A percentile compares a stretch with the other conserved stretches of the same genome.
phyloP scores from a whole-genome alignment of 2,113 vertebrate species.

The Nipponia nippon region DNA sequence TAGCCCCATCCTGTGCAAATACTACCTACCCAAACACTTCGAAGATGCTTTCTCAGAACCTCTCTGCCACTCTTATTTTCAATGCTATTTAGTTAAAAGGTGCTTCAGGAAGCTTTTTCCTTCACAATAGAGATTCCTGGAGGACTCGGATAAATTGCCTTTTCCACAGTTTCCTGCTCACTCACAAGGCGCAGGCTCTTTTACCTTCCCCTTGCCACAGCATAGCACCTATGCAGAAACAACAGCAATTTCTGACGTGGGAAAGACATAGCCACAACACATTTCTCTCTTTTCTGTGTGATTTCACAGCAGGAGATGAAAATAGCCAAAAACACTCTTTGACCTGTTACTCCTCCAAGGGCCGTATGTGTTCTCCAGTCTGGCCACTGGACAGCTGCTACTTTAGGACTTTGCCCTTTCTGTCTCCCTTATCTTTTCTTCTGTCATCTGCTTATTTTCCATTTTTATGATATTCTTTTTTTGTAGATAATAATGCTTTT shows the following conservation, averaged over 20 bases:
- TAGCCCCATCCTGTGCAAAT: not conserved
- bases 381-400: not conserved
- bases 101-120: not conserved
- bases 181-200: not conserved
- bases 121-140: not conserved
- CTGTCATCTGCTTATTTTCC: conserved; percentile 59
- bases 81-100: not conserved
- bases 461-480: conserved; percentile 27
- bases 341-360: not conserved
- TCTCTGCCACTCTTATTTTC: not conserved
- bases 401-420: conserved; percentile 34
- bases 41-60: not conserved
- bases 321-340: not conserved
- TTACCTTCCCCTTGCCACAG: not conserved
- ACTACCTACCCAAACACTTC: not conserved
- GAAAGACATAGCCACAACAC: not conserved
- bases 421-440: conserved; percentile 18
- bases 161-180: not conserved
- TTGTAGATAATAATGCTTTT: conserved; percentile 29
- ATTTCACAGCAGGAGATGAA: conserved; percentile 17
- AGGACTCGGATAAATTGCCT: not conserved
- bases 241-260: not conserved
- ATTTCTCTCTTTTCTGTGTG: not conserved
- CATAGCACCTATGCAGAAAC: not conserved
- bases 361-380: not conserved